Percentiles rank a stretch among this genome's conserved stretches.
These are phyloP conservation scores for Anastatus disparis DNA, from an alignment of 1,140 invertebrate species.

Conservation along the genomic window DNA sequence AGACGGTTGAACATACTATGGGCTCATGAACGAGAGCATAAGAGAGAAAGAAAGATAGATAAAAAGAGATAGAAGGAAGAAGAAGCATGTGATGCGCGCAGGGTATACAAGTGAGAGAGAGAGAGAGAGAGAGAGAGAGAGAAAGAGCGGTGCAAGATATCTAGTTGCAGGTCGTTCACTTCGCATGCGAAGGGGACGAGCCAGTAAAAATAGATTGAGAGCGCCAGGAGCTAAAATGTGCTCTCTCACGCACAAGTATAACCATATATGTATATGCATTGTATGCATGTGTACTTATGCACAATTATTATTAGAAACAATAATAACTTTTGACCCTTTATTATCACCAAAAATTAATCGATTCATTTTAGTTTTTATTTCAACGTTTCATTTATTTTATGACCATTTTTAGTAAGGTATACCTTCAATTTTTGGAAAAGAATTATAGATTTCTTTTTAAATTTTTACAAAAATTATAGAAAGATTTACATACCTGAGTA, in stretches of 20 bases:
- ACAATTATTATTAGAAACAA: too few relatives aligned
- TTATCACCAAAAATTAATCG: too few relatives aligned
- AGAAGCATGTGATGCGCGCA: background rate
- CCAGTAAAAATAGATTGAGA: constrained; percentile 62
- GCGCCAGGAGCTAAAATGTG: constrained; percentile 44
- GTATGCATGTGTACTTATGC: background rate
- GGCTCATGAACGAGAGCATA: too few relatives aligned
- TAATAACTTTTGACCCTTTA: too few relatives aligned
- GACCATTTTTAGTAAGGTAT: too few relatives aligned
- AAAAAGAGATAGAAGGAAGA: background rate
- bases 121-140: background rate
- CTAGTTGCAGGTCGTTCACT: constrained; percentile 67
- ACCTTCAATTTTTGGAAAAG: too few relatives aligned
- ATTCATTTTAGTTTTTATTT: too few relatives aligned
- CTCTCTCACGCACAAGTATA: constrained; percentile 50
- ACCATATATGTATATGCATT: background rate
- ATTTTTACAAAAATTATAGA: too few relatives aligned
- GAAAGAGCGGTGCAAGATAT: constrained; percentile 36
- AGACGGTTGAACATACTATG: too few relatives aligned
- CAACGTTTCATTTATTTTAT: too few relatives aligned
- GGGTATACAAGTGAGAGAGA: background rate
- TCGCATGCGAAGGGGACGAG: constrained; percentile 59
- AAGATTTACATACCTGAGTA: constrained; percentile 81
- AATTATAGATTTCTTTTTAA: too few relatives aligned
- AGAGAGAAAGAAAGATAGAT: too few relatives aligned